Evolutionary conservation across 64 coral and sea anemone species (phyloP).

Genomic region (Astreopora myriophthalma): DNA sequence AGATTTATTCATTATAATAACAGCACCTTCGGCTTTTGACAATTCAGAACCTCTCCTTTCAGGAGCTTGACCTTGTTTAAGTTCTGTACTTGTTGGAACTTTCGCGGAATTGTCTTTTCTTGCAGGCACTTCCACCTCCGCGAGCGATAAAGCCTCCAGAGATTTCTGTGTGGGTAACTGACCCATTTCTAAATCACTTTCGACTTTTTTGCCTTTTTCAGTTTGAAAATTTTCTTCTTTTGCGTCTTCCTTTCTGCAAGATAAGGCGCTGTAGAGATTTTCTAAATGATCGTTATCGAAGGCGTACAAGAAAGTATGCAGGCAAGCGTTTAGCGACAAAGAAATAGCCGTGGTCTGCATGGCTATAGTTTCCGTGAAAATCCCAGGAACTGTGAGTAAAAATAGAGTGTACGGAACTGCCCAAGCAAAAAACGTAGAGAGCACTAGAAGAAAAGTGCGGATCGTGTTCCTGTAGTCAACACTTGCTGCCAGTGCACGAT

Average conservation of each 20-base stretch:
- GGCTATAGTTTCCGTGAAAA: conserved; percentile 65
- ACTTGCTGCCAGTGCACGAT: background rate
- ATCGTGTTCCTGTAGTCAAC: conserved; percentile 71
- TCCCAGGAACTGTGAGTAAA: conserved; percentile 63
- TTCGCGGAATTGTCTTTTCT: background rate
- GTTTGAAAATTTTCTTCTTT: background rate
- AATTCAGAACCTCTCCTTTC: conserved; percentile 59
- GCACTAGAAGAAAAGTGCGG: conserved; percentile 70
- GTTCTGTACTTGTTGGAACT: background rate
- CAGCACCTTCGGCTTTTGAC: conserved; percentile 77
- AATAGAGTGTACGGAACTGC: conserved; percentile 75
- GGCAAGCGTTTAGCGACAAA: conserved; percentile 79
- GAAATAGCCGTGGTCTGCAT: conserved; percentile 85
- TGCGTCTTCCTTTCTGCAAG: conserved; percentile 61
- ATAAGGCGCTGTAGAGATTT: conserved; percentile 78
- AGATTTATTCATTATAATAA: conserved; percentile 78
- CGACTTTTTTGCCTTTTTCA: background rate
- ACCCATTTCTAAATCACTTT: conserved; percentile 18
- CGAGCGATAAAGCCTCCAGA: background rate
- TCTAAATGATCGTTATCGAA: conserved; percentile 89
- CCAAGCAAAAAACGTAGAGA: conserved; percentile 84
- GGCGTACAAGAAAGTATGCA: conserved; percentile 88
- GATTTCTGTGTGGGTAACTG: conserved; percentile 21
- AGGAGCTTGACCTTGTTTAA: background rate
- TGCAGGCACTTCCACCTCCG: background rate